A percentile compares a stretch with the other conserved stretches of the same genome.
phyloP scores from a whole-genome alignment of 2,113 vertebrate species.

The Pollachius pollachius region DNA sequence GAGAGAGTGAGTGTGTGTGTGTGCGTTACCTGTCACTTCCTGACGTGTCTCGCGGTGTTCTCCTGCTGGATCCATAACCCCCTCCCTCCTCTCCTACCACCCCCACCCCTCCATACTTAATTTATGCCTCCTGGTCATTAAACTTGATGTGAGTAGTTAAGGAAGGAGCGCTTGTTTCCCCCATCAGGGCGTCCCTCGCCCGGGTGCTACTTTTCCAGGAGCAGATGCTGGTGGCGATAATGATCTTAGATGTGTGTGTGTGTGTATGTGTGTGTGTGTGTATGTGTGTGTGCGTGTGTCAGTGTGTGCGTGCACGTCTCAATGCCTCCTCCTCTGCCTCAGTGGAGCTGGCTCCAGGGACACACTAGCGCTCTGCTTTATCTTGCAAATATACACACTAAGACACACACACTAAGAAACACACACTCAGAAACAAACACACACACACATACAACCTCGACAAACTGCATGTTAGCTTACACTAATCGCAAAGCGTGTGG shows the following conservation, averaged over 20 bases:
- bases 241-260: constrained; percentile 28
- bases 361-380: constrained; percentile 47
- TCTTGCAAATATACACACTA: background rate
- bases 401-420: background rate
- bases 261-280: background rate
- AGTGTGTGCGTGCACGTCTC: constrained; percentile 2
- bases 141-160: constrained; percentile 32
- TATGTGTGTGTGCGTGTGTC: background rate
- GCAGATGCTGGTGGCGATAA: constrained; percentile 55
- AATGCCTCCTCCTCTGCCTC: constrained; percentile 30
- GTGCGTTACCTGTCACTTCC: too few relatives aligned
- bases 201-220: constrained; percentile 35
- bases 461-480: too few relatives aligned
- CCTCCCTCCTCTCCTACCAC: background rate
- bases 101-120: background rate
- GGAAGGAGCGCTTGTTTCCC: constrained; percentile 39
- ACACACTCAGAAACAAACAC: constrained; percentile 7
- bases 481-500: too few relatives aligned
- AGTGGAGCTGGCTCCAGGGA: constrained; percentile 33
- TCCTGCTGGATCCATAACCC: background rate
- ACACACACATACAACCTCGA: background rate
- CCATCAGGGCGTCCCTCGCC: constrained; percentile 41
- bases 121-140: constrained; percentile 35
- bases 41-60: background rate
- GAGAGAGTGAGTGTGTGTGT: too few relatives aligned